A percentile compares a stretch with the other conserved stretches of the same genome.
These are phyloP conservation scores for Callyntrura guangdongensis DNA, from an alignment of 2,888 invertebrate genomes.

Conservation along the genomic window DNA sequence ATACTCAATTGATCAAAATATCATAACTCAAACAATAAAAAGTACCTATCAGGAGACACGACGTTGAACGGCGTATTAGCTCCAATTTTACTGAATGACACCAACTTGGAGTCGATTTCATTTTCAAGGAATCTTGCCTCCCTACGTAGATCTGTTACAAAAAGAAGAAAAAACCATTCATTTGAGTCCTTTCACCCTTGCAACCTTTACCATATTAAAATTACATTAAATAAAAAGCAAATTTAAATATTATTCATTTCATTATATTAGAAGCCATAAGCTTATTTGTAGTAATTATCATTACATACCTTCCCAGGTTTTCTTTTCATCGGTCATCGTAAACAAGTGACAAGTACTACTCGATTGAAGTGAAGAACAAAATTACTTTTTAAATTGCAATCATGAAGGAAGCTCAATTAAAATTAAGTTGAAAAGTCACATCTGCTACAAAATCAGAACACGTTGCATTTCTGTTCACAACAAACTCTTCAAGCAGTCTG, in stretches of 20 bases:
- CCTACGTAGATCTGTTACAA: conserved; percentile 92
- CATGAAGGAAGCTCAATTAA: too few species aligned
- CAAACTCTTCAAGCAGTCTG: too few species aligned
- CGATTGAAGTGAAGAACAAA: neutral
- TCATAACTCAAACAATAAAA: too few species aligned
- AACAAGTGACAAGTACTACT: conserved; percentile 8
- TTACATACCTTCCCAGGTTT: conserved; percentile 74
- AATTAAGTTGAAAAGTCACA: too few species aligned
- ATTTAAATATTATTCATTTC: too few species aligned
- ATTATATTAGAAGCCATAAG: too few species aligned
- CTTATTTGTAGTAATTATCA: neutral
- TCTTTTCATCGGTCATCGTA: conserved; percentile 61
- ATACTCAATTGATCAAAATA: too few species aligned
- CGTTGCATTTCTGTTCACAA: too few species aligned
- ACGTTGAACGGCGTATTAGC: conserved; percentile 86
- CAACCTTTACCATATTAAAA: too few species aligned
- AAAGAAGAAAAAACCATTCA: neutral
- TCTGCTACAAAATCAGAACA: too few species aligned
- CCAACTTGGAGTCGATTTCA: conserved; percentile 98
- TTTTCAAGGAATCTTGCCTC: conserved; percentile 97
- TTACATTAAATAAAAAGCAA: neutral
- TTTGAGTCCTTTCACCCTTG: too few species aligned
- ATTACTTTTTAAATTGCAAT: neutral
- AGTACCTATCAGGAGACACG: conserved; percentile 73
- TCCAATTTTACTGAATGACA: conserved; percentile 97